A percentile compares a stretch with the other conserved stretches of the same genome.
Conservation (phyloP, 1,140 invertebrate genomes). For the Neodiprion fabricii region DNA sequence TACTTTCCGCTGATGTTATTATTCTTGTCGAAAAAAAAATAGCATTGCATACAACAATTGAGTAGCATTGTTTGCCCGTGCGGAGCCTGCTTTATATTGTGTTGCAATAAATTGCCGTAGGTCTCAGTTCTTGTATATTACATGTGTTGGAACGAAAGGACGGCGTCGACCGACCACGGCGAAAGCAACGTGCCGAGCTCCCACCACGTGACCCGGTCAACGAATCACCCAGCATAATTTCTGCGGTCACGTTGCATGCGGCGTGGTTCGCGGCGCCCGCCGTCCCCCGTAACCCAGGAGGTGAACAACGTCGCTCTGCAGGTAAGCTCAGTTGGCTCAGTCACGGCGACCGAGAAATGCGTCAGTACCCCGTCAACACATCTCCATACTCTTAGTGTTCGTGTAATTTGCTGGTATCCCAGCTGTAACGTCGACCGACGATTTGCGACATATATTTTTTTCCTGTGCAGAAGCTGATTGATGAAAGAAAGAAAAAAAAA, state of each 20-base stretch:
- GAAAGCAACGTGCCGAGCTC: conserved; percentile 57
- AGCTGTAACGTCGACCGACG: neutral
- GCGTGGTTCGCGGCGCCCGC: conserved; percentile 43
- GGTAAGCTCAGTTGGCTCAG: neutral
- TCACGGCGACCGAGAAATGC: neutral
- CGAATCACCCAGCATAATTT: conserved; percentile 40
- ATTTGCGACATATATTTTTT: neutral
- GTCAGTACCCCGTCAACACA: conserved; percentile 9
- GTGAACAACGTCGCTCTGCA: conserved; percentile 18
- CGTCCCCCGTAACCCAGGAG: conserved; percentile 37
- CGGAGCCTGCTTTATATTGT: too few relatives aligned
- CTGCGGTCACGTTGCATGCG: conserved; percentile 50
- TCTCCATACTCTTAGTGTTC: neutral
- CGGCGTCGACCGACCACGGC: conserved; percentile 47
- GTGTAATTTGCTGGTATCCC: conserved; percentile 9
- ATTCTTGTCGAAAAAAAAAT: too few relatives aligned
- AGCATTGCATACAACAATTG: too few relatives aligned
- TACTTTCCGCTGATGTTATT: too few relatives aligned
- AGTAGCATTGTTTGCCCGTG: too few relatives aligned
- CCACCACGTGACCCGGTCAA: conserved; percentile 40
- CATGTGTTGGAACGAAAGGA: too few relatives aligned
- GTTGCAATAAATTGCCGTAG: too few relatives aligned
- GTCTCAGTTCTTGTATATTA: too few relatives aligned
- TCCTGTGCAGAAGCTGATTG: neutral
- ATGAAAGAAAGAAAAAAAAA: too few relatives aligned